Conservation (phyloP, 2,888 invertebrate genomes). For the Octonoba sinensis region DNA sequence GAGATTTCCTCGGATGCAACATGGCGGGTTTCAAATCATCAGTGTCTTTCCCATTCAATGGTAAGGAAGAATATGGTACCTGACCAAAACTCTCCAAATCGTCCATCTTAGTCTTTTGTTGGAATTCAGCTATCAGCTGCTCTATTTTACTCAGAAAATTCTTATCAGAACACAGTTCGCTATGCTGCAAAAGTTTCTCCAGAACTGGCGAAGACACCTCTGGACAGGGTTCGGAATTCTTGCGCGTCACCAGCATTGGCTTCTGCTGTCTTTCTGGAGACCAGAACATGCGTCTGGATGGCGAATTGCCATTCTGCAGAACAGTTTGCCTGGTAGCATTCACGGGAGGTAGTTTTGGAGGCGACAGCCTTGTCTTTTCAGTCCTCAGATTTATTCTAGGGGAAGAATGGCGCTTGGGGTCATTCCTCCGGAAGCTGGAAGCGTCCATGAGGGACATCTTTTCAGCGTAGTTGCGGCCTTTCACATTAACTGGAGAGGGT, state of each 20-base stretch:
- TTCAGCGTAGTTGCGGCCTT: conserved; percentile 22
- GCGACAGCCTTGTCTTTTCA: conserved; percentile 29
- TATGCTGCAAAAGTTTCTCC: conserved; percentile 52
- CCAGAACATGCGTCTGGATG: conserved; percentile 47
- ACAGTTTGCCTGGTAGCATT: not conserved
- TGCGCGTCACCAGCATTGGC: conserved; percentile 6
- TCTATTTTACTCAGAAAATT: conserved; percentile 53
- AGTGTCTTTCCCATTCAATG: conserved; percentile 21
- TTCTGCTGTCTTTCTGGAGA: conserved; percentile 28
- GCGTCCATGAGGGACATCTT: not conserved
- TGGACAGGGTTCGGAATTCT: conserved; percentile 28
- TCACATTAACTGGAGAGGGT: conserved; percentile 45
- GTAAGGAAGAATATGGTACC: conserved; percentile 26
- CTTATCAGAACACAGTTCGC: conserved; percentile 40
- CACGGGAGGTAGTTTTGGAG: conserved; percentile 18
- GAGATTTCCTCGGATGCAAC: conserved; percentile 32
- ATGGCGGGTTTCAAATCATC: conserved; percentile 1
- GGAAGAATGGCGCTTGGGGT: conserved; percentile 44
- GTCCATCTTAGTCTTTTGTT: conserved; percentile 48
- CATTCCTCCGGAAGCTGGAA: conserved; percentile 26
- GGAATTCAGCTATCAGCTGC: conserved; percentile 47
- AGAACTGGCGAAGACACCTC: conserved; percentile 42
- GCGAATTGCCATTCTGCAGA: conserved; percentile 10
- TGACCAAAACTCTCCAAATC: conserved; percentile 13
- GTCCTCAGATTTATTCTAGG: conserved; percentile 37